These are phyloP conservation scores for Gari tellinella DNA, from an alignment of 2,888 invertebrate genomes.

Conservation along the genomic window DNA sequence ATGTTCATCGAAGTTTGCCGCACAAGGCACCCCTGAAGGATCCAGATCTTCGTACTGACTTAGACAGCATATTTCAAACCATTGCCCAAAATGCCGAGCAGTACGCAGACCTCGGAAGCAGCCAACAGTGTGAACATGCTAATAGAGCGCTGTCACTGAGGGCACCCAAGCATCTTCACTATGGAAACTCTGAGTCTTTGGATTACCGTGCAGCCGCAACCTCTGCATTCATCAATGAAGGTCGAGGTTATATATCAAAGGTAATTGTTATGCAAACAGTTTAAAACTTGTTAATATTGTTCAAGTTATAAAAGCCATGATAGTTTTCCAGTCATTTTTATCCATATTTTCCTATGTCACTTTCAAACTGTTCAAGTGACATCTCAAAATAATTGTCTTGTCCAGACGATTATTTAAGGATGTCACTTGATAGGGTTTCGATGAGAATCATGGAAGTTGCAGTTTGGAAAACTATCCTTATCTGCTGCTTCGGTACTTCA, in stretches of 20 bases:
- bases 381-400: too few relatives aligned
- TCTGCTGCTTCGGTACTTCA: too few relatives aligned
- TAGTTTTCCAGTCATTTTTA: too few relatives aligned
- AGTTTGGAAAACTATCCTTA: too few relatives aligned
- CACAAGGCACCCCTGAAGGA: conserved; percentile 37
- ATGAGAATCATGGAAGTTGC: too few relatives aligned
- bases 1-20: conserved; percentile 38
- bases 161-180: conserved; percentile 26
- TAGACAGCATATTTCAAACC: conserved; percentile 27
- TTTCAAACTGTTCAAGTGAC: too few relatives aligned
- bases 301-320: too few relatives aligned
- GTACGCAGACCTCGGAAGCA: conserved; percentile 30
- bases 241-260: conserved; percentile 30
- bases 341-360: too few relatives aligned
- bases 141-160: conserved; percentile 27
- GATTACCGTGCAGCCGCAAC: conserved; percentile 26
- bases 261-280: conserved; percentile 5
- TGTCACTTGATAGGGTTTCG: too few relatives aligned
- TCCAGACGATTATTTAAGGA: too few relatives aligned
- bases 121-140: conserved; percentile 39
- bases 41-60: conserved; percentile 3
- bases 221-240: conserved; percentile 48
- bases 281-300: too few relatives aligned
- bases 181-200: conserved; percentile 34
- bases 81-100: conserved; percentile 15